Base-by-base conservation (phyloP, 2,888 invertebrate species). In the Eupeodes latifasciatus region DNA sequence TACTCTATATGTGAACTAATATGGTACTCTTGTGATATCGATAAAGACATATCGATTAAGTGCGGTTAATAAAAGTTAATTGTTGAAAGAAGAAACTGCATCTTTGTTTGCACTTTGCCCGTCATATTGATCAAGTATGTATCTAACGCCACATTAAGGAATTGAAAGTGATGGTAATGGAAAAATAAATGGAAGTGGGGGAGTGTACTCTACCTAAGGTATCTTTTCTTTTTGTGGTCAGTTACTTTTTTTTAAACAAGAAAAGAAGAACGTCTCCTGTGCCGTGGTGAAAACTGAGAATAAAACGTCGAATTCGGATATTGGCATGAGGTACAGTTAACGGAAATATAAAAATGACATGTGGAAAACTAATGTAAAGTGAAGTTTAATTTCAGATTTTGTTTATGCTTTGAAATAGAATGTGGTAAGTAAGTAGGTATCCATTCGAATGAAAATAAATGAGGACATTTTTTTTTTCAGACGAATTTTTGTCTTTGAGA, bases 141-240 rank as follows among this genome's bases (percentile, higher is more conserved):
- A 72, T 72, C 72, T 72, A 72, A 72, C 59, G 59, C 57, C 57
- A 59, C 72, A 72, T 47, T 59, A 72, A 57, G 59, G 72, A 57
- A 72, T 72, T n/a, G 27, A 72, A 69, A 59, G 47, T 57, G 59
- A 4, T 47, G 47, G 47, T 47, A 59, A 72, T 72, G 72, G 72
- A 27, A 71, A 71, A 57, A 44, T 71, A 11, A 57, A 71, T 16
- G 44, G 57, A 57, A 57, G 40, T 27, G 71, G 66, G 66, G 71
- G 47, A 49, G 55, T 40, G 19, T 57, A 44, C 9, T 16, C 71
- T 47, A 10, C 44, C 55, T 4, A 59, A 72, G 57, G 47, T 59
- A n/a, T 47, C 72, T 59, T 72, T 72, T 72, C 72, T 71, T 71
- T 71, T 55, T 47, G 72, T 72, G 72, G 71, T 71, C 44, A 69